Evolutionary conservation across 2,888 invertebrate genomes (phyloP).

Genomic region (Iphiclides podalirius): DNA sequence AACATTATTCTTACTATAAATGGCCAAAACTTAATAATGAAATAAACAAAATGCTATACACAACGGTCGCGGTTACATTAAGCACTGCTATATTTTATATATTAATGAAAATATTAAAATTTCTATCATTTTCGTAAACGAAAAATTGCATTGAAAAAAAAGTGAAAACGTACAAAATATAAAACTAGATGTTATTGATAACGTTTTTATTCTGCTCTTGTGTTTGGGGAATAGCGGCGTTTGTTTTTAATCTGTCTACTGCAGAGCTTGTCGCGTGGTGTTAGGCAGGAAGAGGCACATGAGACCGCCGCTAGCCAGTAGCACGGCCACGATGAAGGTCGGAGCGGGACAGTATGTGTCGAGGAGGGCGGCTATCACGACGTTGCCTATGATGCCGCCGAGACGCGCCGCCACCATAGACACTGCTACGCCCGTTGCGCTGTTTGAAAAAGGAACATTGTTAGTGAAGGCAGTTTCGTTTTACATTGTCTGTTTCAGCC

Average conservation of each 20-base stretch:
- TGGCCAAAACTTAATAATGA: not conserved
- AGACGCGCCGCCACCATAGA: slow-evolving; percentile 94
- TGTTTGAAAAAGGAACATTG: no score
- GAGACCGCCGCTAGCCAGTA: slow-evolving; percentile 92
- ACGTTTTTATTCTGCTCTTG: not conserved
- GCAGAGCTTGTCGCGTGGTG: slow-evolving; percentile 89
- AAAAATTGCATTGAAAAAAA: no score
- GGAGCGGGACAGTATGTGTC: slow-evolving; percentile 95
- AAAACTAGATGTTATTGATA: no score
- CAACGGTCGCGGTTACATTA: no score
- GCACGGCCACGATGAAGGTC: slow-evolving; percentile 92
- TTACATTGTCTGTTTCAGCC: no score
- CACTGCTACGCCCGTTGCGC: slow-evolving; percentile 94
- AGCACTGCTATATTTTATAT: no score
- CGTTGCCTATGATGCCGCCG: slow-evolving; percentile 92
- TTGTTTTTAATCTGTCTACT: slow-evolving; percentile 38
- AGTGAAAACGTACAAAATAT: no score
- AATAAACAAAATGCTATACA: no score
- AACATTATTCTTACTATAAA: no score
- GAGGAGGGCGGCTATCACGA: slow-evolving; percentile 92
- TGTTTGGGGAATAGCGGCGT: not conserved
- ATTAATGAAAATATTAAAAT: no score
- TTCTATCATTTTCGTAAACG: not conserved
- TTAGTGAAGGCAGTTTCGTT: no score
- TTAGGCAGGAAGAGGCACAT: slow-evolving; percentile 94